Evolutionary conservation across 2,113 vertebrate species (phyloP), one percentile per base, ranked within the genome.

Genomic region (Todiramphus chloris): DNA sequence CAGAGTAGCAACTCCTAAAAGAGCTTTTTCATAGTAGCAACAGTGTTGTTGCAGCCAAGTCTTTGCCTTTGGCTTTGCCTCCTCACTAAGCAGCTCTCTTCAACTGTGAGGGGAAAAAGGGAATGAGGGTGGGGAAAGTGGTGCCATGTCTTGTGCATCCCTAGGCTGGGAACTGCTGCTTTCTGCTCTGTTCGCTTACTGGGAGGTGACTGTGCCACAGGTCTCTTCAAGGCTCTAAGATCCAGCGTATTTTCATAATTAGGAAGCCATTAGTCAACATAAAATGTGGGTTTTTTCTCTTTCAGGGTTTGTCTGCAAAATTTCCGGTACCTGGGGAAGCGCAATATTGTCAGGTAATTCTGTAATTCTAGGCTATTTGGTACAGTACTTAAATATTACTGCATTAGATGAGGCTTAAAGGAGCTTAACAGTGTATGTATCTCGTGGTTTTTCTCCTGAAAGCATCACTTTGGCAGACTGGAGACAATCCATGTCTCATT

Each of bases 261-360:
- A 68, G 2, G 6, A 90, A 63, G 5, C 6, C 16, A 27, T 92
- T 62, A 85, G 60, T 96, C 87, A 77, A 28, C 6, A 66, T 44
- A 93, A 80, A 90, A 50, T 44, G 4, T 82, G 16, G 55, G 82
- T 50, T 59, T 59, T 90, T 93, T 94, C 2, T 91, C 91, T 97
- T 97, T 88, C 97, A 99, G 99, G 86, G 98, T 99, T 80, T 99
- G 99, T 97, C 99, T 99, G 75, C 99, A 99, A 97, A 99, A 99
- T 98, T 99, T 99, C 97, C 98, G 99, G 92, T 99, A 99, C 78
- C 97, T 99, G 24, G 99, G 99, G 77, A 99, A 99, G 96, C 98
- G 99, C 80, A 99, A 99, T 96, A 99, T 99, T 90, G 98, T 99
- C 96, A 99, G 99, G 99, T 99, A 98, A 98, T 97, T 92, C 59